Evolutionary conservation across 2,888 invertebrate species (phyloP), one percentile per base, ranked within the genome.

Genomic region (Lochmaea crataegi): DNA sequence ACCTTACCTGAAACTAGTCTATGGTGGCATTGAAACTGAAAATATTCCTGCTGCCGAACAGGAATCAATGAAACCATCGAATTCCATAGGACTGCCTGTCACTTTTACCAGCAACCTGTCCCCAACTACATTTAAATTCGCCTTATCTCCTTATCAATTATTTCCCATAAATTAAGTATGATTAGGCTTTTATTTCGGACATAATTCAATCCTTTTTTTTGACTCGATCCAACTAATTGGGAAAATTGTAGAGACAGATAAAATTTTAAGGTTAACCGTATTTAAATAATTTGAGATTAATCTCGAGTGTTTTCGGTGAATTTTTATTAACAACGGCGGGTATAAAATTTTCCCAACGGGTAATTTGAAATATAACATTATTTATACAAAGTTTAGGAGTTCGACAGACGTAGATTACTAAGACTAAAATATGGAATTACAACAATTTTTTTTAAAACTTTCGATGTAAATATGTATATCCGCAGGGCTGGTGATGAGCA

Each of bases 21-120:
- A 32, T 60, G 51, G 38, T 42, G 42, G 58, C 58, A 58, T 58
- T 32, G 18, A 26, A 6, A 58, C 26, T 66, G 41, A 63, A 84
- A 84, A 84, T 84, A 84, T 84, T 83, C 83, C 80, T 82, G 82
- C 80, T 82, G 81, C 79, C 77, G 80, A 79, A 80, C 79, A 82
- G 82, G 77, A 80, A 83, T 83, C 84, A 84, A 84, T 84, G 82
- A 82, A 80, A 82, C 83, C 84, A 84, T 85, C 85, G 82, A 82
- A 85, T 85, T 77, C 77, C 77, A 76, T 77, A 42, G 66, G 75
- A 71, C 80, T 83, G 82, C 78, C 80, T 81, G 84, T 83, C 83
- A 83, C 80, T 83, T 83, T 41, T 80, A 77, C 77, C 78, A 69
- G 67, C 69, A 60, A 69, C 32, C 69, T 41, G 61, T 61, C 45